Conservation (phyloP, 2,113 vertebrate genomes). For the Campylomormyrus tamandua region DNA sequence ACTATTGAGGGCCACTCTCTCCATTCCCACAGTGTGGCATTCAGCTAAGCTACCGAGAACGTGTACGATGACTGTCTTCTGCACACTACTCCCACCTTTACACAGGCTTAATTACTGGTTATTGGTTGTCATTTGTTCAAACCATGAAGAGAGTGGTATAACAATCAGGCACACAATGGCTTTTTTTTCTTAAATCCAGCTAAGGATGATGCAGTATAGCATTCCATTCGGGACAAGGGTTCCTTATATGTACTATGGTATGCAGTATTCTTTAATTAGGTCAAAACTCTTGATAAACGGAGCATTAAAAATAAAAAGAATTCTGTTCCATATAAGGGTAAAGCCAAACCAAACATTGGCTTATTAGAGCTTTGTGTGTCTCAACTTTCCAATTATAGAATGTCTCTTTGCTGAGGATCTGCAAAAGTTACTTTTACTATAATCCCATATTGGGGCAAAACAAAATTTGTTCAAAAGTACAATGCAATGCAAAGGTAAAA, state of each 20-base stretch:
- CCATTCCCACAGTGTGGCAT: neutral
- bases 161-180: neutral
- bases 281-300: neutral
- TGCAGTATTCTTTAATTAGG: neutral
- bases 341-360: neutral
- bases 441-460: neutral
- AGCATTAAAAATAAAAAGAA: neutral
- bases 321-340: neutral
- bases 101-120: neutral
- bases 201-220: neutral
- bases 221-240: neutral
- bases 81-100: neutral
- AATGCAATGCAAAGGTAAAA: neutral
- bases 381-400: neutral
- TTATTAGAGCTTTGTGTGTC: neutral
- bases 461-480: neutral
- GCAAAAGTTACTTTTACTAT: neutral
- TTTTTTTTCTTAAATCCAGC: neutral
- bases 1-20: neutral
- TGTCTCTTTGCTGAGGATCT: neutral
- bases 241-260: neutral
- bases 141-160: neutral
- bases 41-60: neutral
- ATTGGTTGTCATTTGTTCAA: neutral
- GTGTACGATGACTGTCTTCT: neutral